Evolutionary conservation across 2,888 invertebrate genomes (phyloP).

Genomic region (Drosophila aldrichi): DNA sequence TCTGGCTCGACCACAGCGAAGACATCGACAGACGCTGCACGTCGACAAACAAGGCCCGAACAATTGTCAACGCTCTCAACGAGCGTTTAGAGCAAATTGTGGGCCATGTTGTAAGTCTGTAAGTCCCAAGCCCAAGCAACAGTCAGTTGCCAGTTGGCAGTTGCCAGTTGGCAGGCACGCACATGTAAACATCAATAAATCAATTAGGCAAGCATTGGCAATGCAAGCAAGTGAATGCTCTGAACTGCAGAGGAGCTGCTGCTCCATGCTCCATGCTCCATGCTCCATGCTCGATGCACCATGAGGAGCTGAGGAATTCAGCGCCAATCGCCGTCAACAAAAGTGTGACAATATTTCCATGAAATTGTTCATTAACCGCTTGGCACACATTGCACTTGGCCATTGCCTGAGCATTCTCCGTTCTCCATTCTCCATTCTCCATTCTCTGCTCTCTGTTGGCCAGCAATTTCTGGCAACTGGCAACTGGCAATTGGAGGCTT

Average conservation of each 20-base stretch:
- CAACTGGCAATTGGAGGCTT: conserved; percentile 58
- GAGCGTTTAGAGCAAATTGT: conserved; percentile 80
- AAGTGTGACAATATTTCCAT: conserved; percentile 79
- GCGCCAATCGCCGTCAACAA: conserved; percentile 73
- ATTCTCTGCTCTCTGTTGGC: conserved; percentile 14
- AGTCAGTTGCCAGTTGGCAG: too few species aligned
- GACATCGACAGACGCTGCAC: conserved; percentile 48
- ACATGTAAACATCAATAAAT: conserved; percentile 85
- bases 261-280: too few species aligned
- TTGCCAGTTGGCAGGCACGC: conserved; percentile 69
- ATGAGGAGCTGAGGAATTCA: conserved; percentile 65
- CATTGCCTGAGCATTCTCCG: conserved; percentile 8
- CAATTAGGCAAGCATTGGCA: conserved; percentile 83
- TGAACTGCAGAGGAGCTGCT: conserved; percentile 25
- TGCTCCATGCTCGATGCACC: neutral
- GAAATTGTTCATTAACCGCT: conserved; percentile 80
- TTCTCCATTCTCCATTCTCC: neutral
- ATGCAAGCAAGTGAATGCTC: conserved; percentile 70
- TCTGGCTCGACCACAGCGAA: conserved; percentile 70
- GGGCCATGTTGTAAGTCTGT: conserved; percentile 74
- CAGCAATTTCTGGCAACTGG: conserved; percentile 70
- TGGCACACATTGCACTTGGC: conserved; percentile 78
- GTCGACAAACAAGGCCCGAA: conserved; percentile 78
- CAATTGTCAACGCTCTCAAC: conserved; percentile 78
- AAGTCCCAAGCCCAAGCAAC: conserved; percentile 14